phyloP scores from a whole-genome alignment of 2,888 invertebrate species.

The Oxytorus armatus region DNA sequence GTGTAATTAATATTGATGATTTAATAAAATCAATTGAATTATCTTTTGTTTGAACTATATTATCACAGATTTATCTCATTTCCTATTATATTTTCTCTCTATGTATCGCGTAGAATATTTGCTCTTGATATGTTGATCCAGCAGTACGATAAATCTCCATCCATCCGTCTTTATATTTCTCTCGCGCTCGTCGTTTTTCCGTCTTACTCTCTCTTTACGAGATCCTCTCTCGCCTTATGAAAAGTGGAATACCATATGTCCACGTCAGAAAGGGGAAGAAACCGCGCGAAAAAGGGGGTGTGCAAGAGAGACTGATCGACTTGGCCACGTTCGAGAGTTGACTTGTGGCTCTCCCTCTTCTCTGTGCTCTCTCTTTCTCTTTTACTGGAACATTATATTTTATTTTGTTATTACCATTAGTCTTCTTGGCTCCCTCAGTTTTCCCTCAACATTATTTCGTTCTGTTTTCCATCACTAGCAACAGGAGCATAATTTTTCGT shows the following conservation, averaged over 20 bases:
- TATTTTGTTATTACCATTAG: conserved; percentile 67
- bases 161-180: conserved; percentile 58
- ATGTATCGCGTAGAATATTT: conserved; percentile 11
- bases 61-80: conserved; percentile 14
- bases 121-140: conserved; percentile 34
- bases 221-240: conserved; percentile 70
- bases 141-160: conserved; percentile 60
- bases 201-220: conserved; percentile 24
- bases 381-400: conserved; percentile 46
- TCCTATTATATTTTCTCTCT: conserved; percentile 6
- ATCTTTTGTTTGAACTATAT: background rate
- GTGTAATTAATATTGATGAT: background rate
- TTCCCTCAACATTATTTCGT: conserved; percentile 15
- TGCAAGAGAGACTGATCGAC: conserved; percentile 51
- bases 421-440: conserved; percentile 47
- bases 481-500: conserved; percentile 42
- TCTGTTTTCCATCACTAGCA: conserved; percentile 58
- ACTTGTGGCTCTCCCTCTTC: conserved; percentile 33
- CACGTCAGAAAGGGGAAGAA: conserved; percentile 74
- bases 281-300: conserved; percentile 30
- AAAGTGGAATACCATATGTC: conserved; percentile 80
- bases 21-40: background rate
- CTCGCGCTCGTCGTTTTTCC: conserved; percentile 46
- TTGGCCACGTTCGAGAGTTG: conserved; percentile 53
- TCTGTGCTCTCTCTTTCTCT: conserved; percentile 15